A percentile compares a stretch with the other conserved stretches of the same genome.
Evolutionary conservation across 2,113 vertebrate genomes (phyloP).

Genomic region (Malurus cyaneus): DNA sequence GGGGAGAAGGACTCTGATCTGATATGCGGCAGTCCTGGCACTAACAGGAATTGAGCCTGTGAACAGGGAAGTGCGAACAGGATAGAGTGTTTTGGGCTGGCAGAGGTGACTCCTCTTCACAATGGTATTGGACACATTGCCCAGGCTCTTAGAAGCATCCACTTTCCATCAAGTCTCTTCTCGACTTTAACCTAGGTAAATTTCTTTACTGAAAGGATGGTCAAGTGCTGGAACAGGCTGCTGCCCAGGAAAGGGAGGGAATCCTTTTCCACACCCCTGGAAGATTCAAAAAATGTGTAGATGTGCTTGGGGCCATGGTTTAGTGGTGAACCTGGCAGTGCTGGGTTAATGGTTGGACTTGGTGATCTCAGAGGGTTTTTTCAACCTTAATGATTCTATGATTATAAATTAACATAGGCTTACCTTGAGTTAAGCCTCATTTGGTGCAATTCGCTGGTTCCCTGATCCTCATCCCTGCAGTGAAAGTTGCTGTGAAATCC

Average conservation of each 20-base stretch:
- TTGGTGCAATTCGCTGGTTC: fast-evolving
- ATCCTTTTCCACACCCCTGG: background rate
- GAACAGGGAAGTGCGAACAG: background rate
- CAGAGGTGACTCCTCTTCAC: background rate
- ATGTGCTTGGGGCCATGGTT: background rate
- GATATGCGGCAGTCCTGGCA: background rate
- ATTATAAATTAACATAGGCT: background rate
- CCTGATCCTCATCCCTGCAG: background rate
- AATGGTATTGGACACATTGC: fast-evolving
- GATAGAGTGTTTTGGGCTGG: background rate
- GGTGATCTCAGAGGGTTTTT: background rate
- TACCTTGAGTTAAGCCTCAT: background rate
- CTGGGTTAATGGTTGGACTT: background rate
- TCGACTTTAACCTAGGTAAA: background rate
- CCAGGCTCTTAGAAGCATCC: background rate
- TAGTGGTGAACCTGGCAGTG: background rate
- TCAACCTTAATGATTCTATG: background rate
- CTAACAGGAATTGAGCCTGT: background rate
- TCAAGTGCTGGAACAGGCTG: background rate
- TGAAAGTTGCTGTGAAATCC: background rate
- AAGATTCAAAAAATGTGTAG: background rate
- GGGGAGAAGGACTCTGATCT: too few relatives aligned
- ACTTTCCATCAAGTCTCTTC: background rate
- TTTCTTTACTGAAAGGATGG: background rate
- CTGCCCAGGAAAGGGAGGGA: background rate